Percentiles rank a stretch among this genome's conserved stretches.
phyloP scores from a whole-genome alignment of 1,140 invertebrate species.

The Cephus cinctus region DNA sequence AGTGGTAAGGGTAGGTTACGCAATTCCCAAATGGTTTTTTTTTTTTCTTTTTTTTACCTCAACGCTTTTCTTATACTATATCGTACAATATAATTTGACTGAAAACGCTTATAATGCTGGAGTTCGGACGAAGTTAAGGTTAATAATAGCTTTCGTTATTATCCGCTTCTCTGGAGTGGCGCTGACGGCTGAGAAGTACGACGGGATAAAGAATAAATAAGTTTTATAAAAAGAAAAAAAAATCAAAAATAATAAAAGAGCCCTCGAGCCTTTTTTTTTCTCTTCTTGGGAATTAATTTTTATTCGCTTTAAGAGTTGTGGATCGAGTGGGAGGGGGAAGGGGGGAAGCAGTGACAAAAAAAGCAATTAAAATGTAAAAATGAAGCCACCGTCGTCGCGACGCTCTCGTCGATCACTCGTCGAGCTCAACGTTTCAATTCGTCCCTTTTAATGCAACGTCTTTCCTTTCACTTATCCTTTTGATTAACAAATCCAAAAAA shows the following conservation, averaged over 20 bases:
- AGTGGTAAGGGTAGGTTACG: slow-evolving; percentile 17
- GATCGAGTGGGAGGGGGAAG: no score
- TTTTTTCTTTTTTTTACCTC: no score
- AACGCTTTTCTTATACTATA: no score
- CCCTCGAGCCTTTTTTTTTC: no score
- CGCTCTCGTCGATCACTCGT: slow-evolving; percentile 9
- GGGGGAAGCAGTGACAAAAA: not conserved
- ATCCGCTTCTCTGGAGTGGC: not conserved
- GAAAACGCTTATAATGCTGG: no score
- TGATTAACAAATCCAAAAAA: slow-evolving; percentile 21
- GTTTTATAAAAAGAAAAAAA: slow-evolving; percentile 5
- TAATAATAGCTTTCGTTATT: no score
- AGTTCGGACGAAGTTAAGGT: no score
- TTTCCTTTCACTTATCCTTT: slow-evolving; percentile 16
- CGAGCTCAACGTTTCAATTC: not conserved
- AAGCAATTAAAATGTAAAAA: slow-evolving; percentile 11
- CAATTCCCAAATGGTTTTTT: slow-evolving; percentile 39
- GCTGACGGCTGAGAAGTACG: not conserved
- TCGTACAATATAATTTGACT: no score
- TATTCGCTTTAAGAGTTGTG: slow-evolving; percentile 1
- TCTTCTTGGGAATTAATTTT: slow-evolving; percentile 4
- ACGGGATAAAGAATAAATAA: slow-evolving; percentile 8
- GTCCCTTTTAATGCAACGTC: slow-evolving; percentile 13
- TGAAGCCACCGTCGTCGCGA: slow-evolving; percentile 12
- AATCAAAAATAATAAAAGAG: no score